Evolutionary conservation across 2,888 invertebrate genomes (phyloP).

Genomic region (Latheticus oryzae): DNA sequence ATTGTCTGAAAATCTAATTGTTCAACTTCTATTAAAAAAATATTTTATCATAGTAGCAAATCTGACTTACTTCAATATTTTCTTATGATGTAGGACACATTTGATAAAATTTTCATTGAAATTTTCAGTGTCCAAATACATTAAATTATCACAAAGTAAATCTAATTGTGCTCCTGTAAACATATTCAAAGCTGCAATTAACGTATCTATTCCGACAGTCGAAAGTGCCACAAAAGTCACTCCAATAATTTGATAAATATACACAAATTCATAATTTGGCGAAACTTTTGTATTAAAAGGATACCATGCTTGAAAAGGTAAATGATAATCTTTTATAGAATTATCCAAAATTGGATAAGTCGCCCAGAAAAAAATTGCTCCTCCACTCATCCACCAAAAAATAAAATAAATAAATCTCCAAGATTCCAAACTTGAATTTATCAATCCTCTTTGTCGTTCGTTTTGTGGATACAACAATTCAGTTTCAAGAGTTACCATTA

Average conservation of each 20-base stretch:
- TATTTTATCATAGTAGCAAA: background rate
- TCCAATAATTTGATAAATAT: conserved; percentile 23
- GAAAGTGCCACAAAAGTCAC: conserved; percentile 11
- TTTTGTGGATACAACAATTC: conserved; percentile 43
- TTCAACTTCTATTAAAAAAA: background rate
- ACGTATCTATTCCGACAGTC: conserved; percentile 19
- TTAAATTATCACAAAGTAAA: conserved; percentile 16
- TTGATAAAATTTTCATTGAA: conserved; percentile 3
- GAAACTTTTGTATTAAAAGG: conserved; percentile 14
- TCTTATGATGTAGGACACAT: conserved; percentile 12
- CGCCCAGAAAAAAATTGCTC: conserved; percentile 25
- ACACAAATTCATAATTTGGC: conserved; percentile 18
- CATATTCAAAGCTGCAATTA: conserved; percentile 22
- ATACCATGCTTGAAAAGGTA: conserved; percentile 28
- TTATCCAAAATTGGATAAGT: conserved; percentile 42
- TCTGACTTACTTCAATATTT: conserved; percentile 10
- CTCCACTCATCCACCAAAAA: conserved; percentile 29
- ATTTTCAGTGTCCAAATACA: background rate
- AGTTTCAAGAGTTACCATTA: conserved; percentile 26
- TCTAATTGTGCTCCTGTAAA: conserved; percentile 17
- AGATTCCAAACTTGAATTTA: conserved; percentile 18
- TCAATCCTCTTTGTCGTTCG: conserved; percentile 19
- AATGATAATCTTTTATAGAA: conserved; percentile 13
- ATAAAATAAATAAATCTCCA: conserved; percentile 35
- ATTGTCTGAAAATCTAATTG: conserved; percentile 13